These are phyloP conservation scores for Anthoscopus minutus DNA, from an alignment of 2,113 vertebrate genomes.

Conservation along the genomic window DNA sequence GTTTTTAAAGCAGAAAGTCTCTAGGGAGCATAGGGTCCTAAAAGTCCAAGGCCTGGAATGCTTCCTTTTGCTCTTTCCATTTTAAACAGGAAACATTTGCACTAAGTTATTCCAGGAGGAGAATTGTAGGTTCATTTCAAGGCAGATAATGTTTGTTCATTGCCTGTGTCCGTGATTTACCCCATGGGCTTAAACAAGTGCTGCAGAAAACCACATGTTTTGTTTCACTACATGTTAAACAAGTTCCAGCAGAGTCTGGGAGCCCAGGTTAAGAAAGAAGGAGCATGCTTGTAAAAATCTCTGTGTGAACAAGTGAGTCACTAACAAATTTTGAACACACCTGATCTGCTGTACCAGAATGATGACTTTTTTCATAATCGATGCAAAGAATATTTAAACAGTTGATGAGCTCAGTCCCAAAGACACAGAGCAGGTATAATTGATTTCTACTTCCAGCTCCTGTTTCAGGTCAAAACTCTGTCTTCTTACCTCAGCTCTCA, in stretches of 20 bases:
- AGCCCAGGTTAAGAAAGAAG: conserved; percentile 37
- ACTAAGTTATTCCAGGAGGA: conserved; percentile 75
- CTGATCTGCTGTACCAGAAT: conserved; percentile 39
- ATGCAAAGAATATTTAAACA: conserved; percentile 24
- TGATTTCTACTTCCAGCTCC: conserved; percentile 14
- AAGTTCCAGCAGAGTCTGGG: conserved; percentile 47
- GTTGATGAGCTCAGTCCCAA: conserved; percentile 12
- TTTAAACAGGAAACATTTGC: conserved; percentile 81
- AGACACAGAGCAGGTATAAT: conserved; percentile 25
- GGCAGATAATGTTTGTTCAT: conserved; percentile 76
- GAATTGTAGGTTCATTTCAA: conserved; percentile 69
- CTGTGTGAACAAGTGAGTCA: conserved; percentile 30
- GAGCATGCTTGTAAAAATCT: conserved; percentile 36
- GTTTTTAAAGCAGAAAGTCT: conserved; percentile 70
- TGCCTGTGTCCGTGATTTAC: conserved; percentile 75
- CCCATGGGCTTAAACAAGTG: conserved; percentile 68
- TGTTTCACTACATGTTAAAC: conserved; percentile 66
- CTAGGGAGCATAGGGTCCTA: conserved; percentile 67
- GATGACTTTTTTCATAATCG: conserved; percentile 19
- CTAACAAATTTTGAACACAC: not conserved
- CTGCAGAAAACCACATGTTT: conserved; percentile 71
- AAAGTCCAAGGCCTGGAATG: conserved; percentile 77
- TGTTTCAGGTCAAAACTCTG: conserved; percentile 50
- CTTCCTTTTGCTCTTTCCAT: conserved; percentile 74
- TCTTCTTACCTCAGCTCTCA: not conserved